Conservation (phyloP, 2,797 vertebrate species). For the Rhincodon typus region DNA sequence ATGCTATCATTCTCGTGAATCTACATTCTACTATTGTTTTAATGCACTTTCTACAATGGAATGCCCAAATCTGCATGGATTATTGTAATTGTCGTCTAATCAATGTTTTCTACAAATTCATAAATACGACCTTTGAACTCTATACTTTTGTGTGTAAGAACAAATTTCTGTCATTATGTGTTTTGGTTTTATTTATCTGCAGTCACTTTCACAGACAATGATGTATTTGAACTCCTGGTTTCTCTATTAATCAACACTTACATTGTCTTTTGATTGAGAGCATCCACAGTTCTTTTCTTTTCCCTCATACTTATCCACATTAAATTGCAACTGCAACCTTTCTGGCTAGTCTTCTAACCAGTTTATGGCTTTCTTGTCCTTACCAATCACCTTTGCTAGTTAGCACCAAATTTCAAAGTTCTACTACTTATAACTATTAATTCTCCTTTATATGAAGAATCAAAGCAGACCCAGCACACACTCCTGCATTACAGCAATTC, state of each 20-base stretch:
- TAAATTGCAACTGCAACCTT: too few species aligned
- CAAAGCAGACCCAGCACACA: too few species aligned
- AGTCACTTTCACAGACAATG: background rate
- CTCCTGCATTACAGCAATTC: background rate
- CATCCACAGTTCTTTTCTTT: background rate
- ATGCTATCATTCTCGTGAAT: background rate
- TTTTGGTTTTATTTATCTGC: background rate
- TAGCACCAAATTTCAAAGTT: background rate
- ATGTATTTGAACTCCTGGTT: background rate
- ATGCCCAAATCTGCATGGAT: background rate
- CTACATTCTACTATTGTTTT: background rate
- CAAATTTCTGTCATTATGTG: background rate
- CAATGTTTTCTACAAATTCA: constrained; percentile 6
- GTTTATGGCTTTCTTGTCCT: background rate
- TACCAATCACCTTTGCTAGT: background rate
- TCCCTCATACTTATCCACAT: background rate
- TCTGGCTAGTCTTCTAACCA: background rate
- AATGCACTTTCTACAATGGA: background rate
- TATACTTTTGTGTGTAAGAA: background rate
- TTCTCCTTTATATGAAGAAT: too few species aligned
- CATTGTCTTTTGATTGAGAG: background rate
- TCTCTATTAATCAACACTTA: background rate
- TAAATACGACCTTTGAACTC: background rate
- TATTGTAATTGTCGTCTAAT: background rate
- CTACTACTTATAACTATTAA: background rate